phyloP scores from a whole-genome alignment of 2,888 invertebrate species.

The Entomobrya multifasciata region DNA sequence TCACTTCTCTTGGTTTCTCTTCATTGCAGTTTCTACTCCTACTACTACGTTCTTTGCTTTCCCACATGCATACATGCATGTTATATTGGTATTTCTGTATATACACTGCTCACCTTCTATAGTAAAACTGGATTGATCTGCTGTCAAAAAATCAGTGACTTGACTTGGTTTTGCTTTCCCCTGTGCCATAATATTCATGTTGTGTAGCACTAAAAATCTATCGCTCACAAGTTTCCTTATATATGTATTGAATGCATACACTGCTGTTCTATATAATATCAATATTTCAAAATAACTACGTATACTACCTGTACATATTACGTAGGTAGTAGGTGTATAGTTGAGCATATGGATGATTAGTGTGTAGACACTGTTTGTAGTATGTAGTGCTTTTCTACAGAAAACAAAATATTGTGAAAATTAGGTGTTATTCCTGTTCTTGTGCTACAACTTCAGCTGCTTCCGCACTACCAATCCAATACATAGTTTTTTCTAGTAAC shows the following conservation, averaged over 20 bases:
- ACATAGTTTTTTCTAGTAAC: slow-evolving; percentile 31
- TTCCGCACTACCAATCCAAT: not conserved
- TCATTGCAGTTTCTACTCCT: not conserved
- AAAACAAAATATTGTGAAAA: slow-evolving; percentile 22
- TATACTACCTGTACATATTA: too few relatives aligned
- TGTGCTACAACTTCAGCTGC: slow-evolving; percentile 1
- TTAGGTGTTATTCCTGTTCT: slow-evolving; percentile 25
- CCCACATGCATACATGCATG: not conserved
- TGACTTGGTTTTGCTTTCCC: slow-evolving; percentile 8
- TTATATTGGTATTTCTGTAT: not conserved
- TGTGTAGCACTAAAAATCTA: not conserved
- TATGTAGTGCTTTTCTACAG: not conserved
- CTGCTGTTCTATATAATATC: not conserved
- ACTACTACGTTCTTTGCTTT: not conserved
- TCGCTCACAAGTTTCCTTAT: not conserved
- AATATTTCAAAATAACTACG: not conserved
- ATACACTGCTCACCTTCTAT: not conserved
- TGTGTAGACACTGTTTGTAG: too few relatives aligned
- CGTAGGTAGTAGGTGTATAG: not conserved
- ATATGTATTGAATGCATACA: not conserved
- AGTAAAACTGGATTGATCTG: slow-evolving; percentile 53
- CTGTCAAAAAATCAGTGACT: slow-evolving; percentile 67
- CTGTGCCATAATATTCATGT: not conserved
- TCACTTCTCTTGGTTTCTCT: not conserved
- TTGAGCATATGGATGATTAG: too few relatives aligned